Evolutionary conservation across 1,140 invertebrate species (phyloP).

Genomic region (Camponotus pennsylvanicus): DNA sequence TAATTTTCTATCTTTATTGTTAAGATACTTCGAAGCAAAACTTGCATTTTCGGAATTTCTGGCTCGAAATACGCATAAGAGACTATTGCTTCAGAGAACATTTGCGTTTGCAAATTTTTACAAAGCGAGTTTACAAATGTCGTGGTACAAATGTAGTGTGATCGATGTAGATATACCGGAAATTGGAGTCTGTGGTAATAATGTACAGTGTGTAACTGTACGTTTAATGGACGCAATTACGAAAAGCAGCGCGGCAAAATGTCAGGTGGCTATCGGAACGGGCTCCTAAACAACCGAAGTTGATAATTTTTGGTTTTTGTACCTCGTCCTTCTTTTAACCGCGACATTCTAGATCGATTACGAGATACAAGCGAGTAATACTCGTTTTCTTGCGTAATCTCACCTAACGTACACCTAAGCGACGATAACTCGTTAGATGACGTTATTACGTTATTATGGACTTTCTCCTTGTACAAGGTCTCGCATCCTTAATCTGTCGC

Average conservation of each 20-base stretch:
- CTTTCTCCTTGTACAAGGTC: conserved; percentile 35
- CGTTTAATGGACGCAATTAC: conserved; percentile 40
- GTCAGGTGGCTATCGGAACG: conserved; percentile 3
- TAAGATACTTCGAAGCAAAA: neutral
- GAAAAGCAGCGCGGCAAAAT: conserved; percentile 36
- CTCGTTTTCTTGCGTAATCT: conserved; percentile 40
- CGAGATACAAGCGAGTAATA: neutral
- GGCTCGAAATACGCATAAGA: neutral
- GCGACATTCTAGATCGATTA: conserved; percentile 13
- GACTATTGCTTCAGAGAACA: neutral
- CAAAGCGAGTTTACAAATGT: no score
- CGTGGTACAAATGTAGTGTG: neutral
- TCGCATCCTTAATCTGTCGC: neutral
- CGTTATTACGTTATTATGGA: conserved; percentile 15
- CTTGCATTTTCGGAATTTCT: neutral
- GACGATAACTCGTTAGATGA: conserved; percentile 1
- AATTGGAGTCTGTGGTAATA: conserved; percentile 15
- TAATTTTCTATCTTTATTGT: neutral
- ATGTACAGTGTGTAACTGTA: conserved; percentile 9
- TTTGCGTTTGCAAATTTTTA: neutral
- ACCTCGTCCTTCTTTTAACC: neutral
- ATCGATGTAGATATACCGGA: conserved; percentile 28
- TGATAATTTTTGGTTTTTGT: conserved; percentile 21
- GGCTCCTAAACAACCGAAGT: neutral
- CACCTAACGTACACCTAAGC: neutral